phyloP scores from a whole-genome alignment of 2,797 vertebrate genomes.

The Danio tinwini region DNA sequence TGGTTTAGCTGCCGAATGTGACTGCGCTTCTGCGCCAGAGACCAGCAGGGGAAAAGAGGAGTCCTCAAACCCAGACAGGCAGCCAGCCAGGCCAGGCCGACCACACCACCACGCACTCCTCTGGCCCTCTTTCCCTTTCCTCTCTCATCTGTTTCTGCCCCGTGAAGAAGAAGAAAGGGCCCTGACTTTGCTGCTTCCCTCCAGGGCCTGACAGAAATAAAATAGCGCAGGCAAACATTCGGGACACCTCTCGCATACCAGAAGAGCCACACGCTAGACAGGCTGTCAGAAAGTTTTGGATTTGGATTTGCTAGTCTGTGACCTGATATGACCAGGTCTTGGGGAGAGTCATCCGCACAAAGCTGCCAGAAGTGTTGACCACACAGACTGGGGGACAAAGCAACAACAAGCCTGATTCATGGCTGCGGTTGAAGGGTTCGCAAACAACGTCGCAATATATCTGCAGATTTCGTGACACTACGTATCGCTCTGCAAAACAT shows the following conservation, averaged over 20 bases:
- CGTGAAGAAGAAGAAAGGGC: constrained; percentile 36
- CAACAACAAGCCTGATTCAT: constrained; percentile 59
- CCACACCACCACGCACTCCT: constrained; percentile 51
- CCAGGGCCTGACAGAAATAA: constrained; percentile 37
- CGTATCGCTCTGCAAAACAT: constrained; percentile 41
- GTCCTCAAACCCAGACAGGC: constrained; percentile 61
- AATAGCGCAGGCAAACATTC: constrained; percentile 38
- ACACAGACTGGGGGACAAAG: constrained; percentile 72
- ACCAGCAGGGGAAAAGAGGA: constrained; percentile 55
- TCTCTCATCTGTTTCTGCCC: constrained; percentile 57
- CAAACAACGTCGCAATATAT: constrained; percentile 43
- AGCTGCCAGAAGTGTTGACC: constrained; percentile 71
- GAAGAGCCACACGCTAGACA: constrained; percentile 34
- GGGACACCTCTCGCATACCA: constrained; percentile 23
- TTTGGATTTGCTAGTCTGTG: constrained; percentile 55
- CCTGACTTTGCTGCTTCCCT: constrained; percentile 34
- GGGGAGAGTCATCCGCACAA: constrained; percentile 42
- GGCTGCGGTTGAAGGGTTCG: constrained; percentile 45
- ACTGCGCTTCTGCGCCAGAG: constrained; percentile 58
- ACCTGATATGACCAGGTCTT: constrained; percentile 70
- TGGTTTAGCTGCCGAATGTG: constrained; percentile 63
- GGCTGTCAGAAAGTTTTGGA: constrained; percentile 33
- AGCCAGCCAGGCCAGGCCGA: constrained; percentile 63
- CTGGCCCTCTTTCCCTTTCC: constrained; percentile 23
- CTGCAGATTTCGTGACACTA: constrained; percentile 34